Base-by-base conservation (phyloP, 1,140 invertebrate species). In the Neodiprion fabricii region DNA sequence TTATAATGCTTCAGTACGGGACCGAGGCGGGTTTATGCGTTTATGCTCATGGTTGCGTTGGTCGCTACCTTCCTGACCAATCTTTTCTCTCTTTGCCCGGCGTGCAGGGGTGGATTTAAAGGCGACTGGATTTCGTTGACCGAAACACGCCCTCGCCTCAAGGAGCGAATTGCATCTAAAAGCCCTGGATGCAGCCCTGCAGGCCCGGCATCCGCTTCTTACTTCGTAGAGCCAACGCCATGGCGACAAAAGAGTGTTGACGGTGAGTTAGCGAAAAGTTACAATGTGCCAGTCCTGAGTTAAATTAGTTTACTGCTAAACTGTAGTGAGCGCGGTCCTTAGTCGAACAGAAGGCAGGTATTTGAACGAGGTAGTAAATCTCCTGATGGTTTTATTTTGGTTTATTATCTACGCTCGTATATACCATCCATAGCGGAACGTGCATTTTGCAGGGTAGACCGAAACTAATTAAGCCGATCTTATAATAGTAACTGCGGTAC, bases 321-420 rank as follows among this genome's bases (percentile, higher is more conserved):
- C 53, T 61, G 53, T 61, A 61, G 53, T 61, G 53, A 61, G 53
- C 53, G 53, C 53, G 53, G 53, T 61, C 53, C 53, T 61, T 61
- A 61, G 53, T 9, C 53, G 53, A 61, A 61, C 53, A 61, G 53
- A 61, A 61, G 53, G 53, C 53, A 61, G 53, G 53, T 61, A 61
- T 61, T 61, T 61, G 53, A 61, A 61, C 53, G 53, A 17, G 53
- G 71, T 65, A 70, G 76, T 81, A 81, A 81, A 81, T 80, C 77
- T 72, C 74, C 69, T 65, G 69, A 80, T 79, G 80, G 79, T 81
- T 81, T 81, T 81, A 81, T 79, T 79, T 76, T 77, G 80, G 79
- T 81, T 81, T 80, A 78, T 80, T 81, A 78, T 79, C 73, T 69
- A 7, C 70, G 12, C 14, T n/a, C 53, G 4, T 61, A 12, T 17